Percentiles rank a stretch among this genome's conserved stretches.
These are phyloP conservation scores for Amphiduros pacificus DNA, from an alignment of 2,888 invertebrate genomes.

Conservation along the genomic window DNA sequence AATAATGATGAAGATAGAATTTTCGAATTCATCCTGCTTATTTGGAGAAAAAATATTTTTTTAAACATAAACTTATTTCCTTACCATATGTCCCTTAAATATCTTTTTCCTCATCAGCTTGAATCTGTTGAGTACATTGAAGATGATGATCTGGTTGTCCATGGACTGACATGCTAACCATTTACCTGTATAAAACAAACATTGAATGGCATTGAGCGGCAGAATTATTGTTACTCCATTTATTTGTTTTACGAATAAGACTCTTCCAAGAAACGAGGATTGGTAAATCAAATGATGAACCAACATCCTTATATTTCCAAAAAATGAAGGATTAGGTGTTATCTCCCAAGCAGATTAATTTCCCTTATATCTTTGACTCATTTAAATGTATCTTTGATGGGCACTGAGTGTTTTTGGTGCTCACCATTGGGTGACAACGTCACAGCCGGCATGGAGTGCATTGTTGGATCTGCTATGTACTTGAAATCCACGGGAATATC, in stretches of 20 bases:
- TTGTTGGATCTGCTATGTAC: slow-evolving; percentile 97
- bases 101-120: slow-evolving; percentile 98
- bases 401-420: slow-evolving; percentile 17
- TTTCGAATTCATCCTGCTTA: no score
- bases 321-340: no score
- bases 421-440: slow-evolving; percentile 86
- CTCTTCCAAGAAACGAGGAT: not conserved
- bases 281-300: not conserved
- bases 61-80: slow-evolving; percentile 20
- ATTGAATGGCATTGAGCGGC: not conserved
- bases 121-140: slow-evolving; percentile 94
- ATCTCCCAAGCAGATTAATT: not conserved
- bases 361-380: not conserved
- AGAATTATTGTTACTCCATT: not conserved
- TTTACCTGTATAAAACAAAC: slow-evolving; percentile 67
- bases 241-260: not conserved
- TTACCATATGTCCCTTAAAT: slow-evolving; percentile 95
- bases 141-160: slow-evolving; percentile 98
- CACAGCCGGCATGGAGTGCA: slow-evolving; percentile 99
- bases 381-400: not conserved
- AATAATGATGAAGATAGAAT: no score
- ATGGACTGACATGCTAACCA: slow-evolving; percentile 99
- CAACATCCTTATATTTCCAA: not conserved
- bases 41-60: no score
- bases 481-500: slow-evolving; percentile 90